phyloP scores from a whole-genome alignment of 2,888 invertebrate species.

The Helicoverpa assulta region DNA sequence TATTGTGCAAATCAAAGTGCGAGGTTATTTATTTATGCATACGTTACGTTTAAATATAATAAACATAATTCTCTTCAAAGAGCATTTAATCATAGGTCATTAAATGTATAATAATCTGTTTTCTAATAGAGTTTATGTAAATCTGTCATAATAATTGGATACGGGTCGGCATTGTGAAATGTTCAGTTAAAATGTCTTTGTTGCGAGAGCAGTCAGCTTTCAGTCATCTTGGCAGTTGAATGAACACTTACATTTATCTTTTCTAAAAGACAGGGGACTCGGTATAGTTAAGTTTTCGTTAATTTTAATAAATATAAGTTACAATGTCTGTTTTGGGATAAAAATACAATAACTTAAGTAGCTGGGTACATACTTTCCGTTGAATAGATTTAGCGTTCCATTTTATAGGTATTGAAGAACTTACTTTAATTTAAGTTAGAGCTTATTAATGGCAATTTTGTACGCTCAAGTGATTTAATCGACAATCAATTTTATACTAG shows the following conservation, averaged over 20 bases:
- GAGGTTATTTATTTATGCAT: not conserved
- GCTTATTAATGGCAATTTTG: too few relatives aligned
- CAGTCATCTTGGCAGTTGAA: constrained; percentile 83
- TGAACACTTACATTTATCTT: constrained; percentile 85
- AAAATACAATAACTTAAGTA: constrained; percentile 18
- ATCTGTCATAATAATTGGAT: constrained; percentile 77
- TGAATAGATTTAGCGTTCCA: too few relatives aligned
- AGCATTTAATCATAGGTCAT: constrained; percentile 40
- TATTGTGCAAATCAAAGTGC: not conserved
- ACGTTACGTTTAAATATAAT: not conserved
- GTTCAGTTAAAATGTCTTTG: constrained; percentile 69
- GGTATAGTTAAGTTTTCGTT: constrained; percentile 70
- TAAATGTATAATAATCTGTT: constrained; percentile 52
- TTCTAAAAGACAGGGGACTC: constrained; percentile 68
- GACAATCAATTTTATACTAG: too few relatives aligned
- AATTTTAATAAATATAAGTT: constrained; percentile 69
- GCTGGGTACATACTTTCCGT: too few relatives aligned
- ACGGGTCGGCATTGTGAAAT: constrained; percentile 68
- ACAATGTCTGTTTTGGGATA: constrained; percentile 33
- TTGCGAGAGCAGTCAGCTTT: constrained; percentile 75
- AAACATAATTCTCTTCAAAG: not conserved
- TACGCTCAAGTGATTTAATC: too few relatives aligned
- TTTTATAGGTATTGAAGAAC: too few relatives aligned
- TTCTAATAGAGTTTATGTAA: constrained; percentile 62
- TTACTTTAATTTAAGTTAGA: too few relatives aligned